Evolutionary conservation across 2,888 invertebrate species (phyloP).

Genomic region (Allophyes oxyacanthae): DNA sequence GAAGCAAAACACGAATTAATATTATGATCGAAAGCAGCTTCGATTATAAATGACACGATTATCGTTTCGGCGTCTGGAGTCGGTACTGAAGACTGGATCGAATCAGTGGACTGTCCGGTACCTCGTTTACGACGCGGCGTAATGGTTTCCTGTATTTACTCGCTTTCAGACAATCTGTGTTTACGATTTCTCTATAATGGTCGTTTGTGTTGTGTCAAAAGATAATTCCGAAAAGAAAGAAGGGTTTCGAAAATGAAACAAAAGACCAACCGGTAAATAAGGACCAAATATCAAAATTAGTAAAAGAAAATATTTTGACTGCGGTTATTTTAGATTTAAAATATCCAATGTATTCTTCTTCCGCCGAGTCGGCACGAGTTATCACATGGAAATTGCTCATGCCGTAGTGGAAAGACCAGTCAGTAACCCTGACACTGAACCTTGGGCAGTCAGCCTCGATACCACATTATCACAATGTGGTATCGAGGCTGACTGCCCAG

Average conservation of each 20-base stretch:
- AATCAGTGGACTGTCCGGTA: conserved; percentile 54
- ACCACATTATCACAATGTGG: too few species aligned
- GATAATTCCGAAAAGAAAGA: too few species aligned
- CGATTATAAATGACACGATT: conserved; percentile 53
- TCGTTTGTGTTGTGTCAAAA: conserved; percentile 35
- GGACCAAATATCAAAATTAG: neutral
- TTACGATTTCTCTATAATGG: conserved; percentile 41
- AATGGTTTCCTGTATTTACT: conserved; percentile 77
- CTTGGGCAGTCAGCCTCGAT: too few species aligned
- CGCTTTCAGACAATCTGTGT: conserved; percentile 38
- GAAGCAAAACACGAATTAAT: conserved; percentile 14
- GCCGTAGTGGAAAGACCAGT: too few species aligned
- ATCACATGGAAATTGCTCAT: too few species aligned
- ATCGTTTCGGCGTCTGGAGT: conserved; percentile 53
- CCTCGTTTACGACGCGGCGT: conserved; percentile 68
- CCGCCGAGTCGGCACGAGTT: too few species aligned
- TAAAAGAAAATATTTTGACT: neutral
- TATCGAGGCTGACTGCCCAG: too few species aligned
- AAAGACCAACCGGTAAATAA: conserved; percentile 7
- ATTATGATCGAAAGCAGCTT: conserved; percentile 16
- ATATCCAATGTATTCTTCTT: too few species aligned
- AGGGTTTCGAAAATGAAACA: neutral
- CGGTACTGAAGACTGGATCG: conserved; percentile 65
- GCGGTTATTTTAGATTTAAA: too few species aligned
- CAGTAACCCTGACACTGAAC: too few species aligned